Evolutionary conservation across 92 coral and sea anemone species (phyloP).

Genomic region (Isaurus tuberculatus): DNA sequence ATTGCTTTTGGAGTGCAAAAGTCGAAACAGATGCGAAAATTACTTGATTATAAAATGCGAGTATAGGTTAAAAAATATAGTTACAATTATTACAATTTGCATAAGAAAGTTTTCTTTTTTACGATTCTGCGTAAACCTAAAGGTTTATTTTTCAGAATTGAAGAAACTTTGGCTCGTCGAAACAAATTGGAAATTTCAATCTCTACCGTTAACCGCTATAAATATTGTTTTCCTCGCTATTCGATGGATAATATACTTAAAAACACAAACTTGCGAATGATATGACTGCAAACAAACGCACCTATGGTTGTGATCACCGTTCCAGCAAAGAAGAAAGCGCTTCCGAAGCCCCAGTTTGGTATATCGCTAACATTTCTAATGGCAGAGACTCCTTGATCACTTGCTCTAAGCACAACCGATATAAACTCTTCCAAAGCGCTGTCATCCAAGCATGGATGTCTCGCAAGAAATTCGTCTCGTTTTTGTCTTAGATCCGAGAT

Average conservation of each 20-base stretch:
- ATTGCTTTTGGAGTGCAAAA: not conserved
- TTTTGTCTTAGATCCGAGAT: conserved; percentile 68
- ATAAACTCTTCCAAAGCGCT: conserved; percentile 81
- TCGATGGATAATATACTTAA: not conserved
- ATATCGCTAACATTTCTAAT: conserved; percentile 74
- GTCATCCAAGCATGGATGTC: conserved; percentile 86
- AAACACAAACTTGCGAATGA: not conserved
- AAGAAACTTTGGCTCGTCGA: not conserved
- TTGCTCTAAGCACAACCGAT: conserved; percentile 75
- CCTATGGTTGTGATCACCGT: conserved; percentile 97
- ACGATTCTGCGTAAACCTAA: not conserved
- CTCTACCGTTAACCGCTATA: not conserved
- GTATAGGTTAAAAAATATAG: not conserved
- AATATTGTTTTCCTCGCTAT: not conserved
- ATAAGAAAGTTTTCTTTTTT: not conserved
- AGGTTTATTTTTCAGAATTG: not conserved
- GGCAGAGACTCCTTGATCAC: conserved; percentile 87
- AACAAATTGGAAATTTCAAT: not conserved
- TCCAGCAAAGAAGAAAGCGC: conserved; percentile 96
- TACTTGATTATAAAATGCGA: not conserved
- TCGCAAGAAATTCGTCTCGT: conserved; percentile 79
- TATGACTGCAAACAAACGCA: conserved; percentile 44
- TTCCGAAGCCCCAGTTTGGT: conserved; percentile 94
- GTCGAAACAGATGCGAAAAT: not conserved
- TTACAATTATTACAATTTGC: not conserved